Base-by-base conservation (phyloP, 2,888 invertebrate genomes). In the Eupithecia subfuscata region DNA sequence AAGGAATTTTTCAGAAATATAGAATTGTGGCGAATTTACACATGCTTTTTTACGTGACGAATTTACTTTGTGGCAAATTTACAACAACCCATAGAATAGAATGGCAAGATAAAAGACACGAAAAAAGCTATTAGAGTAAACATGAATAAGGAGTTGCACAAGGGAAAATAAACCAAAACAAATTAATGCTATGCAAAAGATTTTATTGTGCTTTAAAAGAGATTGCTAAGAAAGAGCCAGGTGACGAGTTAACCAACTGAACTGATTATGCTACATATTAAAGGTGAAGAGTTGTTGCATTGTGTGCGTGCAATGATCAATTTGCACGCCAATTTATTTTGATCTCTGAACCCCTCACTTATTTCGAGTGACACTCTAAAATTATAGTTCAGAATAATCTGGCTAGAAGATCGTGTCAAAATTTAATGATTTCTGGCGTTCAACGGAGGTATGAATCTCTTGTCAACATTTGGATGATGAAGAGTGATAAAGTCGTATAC, bases 331-430 rank as follows among this genome's bases (percentile, higher is more conserved):
- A 80, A 63, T 80, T 77, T 78, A 77, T 77, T 65, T 77, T 80
- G 79, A 78, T 76, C 77, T 78, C 75, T 75, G 74, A 79, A 70
- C 72, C 73, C 60, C 52, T 37, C 73, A 76, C 70, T 14, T 64
- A 77, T 69, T 73, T 76, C 71, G 48, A 70, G 70, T 74, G 78
- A 76, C 75, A 76, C 69, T 74, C 71, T 72, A 75, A 74, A 76
- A 76, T 75, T 78, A 81, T 81, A 84, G 85, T 83, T 82, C 85
- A 83, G 63, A 74, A 79, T 79, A 78, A 75, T 76, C 75, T 86
- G 83, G 84, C 74, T 77, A 75, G 78, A 71, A 77, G 77, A 84
- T 83, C 71, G 86, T 85, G 87, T 86, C 84, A 86, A 80, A 75
- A 87, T 85, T 86, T 85, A 88, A 82, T 80, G 82, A 77, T 77